Conservation (phyloP, 2,888 invertebrate species). For the Pheosia gnoma region DNA sequence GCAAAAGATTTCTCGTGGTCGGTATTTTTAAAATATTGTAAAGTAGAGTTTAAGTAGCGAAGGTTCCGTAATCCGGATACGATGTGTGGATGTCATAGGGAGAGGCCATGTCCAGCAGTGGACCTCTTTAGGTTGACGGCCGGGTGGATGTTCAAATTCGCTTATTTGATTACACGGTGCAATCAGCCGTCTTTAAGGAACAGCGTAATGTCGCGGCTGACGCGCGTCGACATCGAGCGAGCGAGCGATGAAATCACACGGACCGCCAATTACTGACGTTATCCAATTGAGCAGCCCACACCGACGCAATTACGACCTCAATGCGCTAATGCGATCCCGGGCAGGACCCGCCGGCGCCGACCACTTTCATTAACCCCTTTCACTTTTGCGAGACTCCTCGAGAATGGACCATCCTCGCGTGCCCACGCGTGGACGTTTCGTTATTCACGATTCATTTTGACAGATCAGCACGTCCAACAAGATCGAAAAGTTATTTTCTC, state of each 20-base stretch:
- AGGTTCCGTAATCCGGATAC: too few species aligned
- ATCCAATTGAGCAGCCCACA: conserved; percentile 52
- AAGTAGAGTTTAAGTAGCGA: too few species aligned
- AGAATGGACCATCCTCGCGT: not conserved
- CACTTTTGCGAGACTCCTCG: conserved; percentile 4
- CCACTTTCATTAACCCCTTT: conserved; percentile 11
- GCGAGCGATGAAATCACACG: conserved; percentile 54
- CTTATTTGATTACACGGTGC: too few species aligned
- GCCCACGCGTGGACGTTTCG: not conserved
- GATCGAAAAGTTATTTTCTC: too few species aligned
- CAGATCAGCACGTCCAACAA: not conserved
- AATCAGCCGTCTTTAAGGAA: not conserved
- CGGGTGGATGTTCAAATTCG: too few species aligned
- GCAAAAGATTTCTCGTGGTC: too few species aligned
- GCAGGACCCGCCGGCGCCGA: conserved; percentile 10
- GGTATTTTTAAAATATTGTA: too few species aligned
- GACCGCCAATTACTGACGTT: conserved; percentile 54
- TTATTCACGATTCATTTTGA: not conserved
- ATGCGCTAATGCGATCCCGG: conserved; percentile 38
- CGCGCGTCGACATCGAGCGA: conserved; percentile 2
- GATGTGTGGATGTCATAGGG: too few species aligned
- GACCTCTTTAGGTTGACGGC: too few species aligned
- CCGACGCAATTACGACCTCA: conserved; percentile 50
- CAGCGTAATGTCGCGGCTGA: not conserved
- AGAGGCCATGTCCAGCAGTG: too few species aligned